phyloP scores from a whole-genome alignment of 2,113 vertebrate genomes.

The Coregonus clupeaformis region DNA sequence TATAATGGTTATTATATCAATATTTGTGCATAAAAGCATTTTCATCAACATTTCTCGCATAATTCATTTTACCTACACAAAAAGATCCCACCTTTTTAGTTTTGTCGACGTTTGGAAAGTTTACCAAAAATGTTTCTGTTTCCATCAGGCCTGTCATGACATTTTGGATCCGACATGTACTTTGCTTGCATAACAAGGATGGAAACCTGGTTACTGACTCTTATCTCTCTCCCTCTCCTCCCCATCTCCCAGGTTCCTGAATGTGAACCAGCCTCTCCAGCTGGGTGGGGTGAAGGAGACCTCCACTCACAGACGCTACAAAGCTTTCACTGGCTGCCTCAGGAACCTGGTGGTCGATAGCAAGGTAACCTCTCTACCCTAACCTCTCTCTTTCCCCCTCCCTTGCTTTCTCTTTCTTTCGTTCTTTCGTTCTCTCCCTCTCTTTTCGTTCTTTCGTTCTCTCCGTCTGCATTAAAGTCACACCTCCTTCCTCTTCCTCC shows the following conservation, averaged over 20 bases:
- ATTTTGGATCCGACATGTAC: too few relatives aligned
- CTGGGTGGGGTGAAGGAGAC: conserved; percentile 82
- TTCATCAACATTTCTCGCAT: too few relatives aligned
- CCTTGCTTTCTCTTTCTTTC: not conserved
- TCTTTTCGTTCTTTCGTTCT: not conserved
- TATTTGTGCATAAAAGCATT: too few relatives aligned
- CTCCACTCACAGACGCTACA: conserved; percentile 64
- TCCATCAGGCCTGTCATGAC: too few relatives aligned
- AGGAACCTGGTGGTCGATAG: conserved; percentile 81
- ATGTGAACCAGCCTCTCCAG: conserved; percentile 83
- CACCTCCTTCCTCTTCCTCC: not conserved
- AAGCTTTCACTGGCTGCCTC: conserved; percentile 82
- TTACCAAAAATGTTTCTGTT: too few relatives aligned
- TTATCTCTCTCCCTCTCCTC: not conserved
- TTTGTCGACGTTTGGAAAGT: too few relatives aligned
- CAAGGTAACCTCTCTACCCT: not conserved
- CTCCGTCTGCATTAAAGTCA: not conserved
- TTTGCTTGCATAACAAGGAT: too few relatives aligned
- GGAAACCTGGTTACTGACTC: too few relatives aligned
- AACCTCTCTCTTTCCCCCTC: not conserved
- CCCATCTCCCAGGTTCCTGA: conserved; percentile 68
- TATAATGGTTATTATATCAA: too few relatives aligned
- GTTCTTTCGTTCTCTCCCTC: not conserved
- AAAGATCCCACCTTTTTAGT: too few relatives aligned
- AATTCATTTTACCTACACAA: too few relatives aligned